A percentile compares a stretch with the other conserved stretches of the same genome.
phyloP scores from a whole-genome alignment of 1,140 invertebrate species.

The Bombus difficillimus region DNA sequence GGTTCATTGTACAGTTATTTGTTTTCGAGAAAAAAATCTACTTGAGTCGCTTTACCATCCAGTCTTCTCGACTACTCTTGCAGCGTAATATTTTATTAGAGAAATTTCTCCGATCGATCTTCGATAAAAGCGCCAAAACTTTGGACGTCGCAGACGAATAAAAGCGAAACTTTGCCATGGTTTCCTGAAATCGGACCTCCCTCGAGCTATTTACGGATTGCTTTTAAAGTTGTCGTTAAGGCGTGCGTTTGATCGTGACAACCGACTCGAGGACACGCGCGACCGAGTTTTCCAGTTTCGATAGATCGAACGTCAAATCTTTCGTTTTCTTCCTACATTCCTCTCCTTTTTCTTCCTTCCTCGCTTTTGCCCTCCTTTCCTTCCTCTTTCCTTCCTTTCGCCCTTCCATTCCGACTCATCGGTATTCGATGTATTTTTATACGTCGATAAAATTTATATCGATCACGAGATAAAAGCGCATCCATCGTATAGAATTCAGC shows the following conservation, averaged over 20 bases:
- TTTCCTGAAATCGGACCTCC: constrained; percentile 11
- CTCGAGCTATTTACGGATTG: constrained; percentile 27
- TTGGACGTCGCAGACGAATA: neutral
- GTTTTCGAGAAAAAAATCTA: neutral
- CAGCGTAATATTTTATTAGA: neutral
- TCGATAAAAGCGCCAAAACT: constrained; percentile 5
- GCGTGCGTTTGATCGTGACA: constrained; percentile 26
- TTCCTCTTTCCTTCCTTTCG: too few species aligned
- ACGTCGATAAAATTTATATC: too few species aligned
- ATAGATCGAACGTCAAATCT: too few species aligned
- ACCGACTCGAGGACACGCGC: neutral
- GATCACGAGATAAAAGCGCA: too few species aligned
- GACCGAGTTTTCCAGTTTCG: constrained; percentile 10
- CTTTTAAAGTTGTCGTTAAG: constrained; percentile 19
- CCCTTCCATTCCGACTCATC: too few species aligned
- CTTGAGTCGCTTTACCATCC: fast-evolving
- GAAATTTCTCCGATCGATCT: neutral
- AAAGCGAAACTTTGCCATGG: constrained; percentile 24
- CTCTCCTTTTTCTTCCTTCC: too few species aligned
- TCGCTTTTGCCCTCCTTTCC: too few species aligned
- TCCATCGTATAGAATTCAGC: too few species aligned
- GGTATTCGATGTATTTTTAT: too few species aligned
- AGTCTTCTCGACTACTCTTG: neutral
- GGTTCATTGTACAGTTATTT: neutral
- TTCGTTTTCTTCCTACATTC: too few species aligned